Base-by-base conservation (phyloP, 2,797 vertebrate species). In the Cossypha niveicapilla region DNA sequence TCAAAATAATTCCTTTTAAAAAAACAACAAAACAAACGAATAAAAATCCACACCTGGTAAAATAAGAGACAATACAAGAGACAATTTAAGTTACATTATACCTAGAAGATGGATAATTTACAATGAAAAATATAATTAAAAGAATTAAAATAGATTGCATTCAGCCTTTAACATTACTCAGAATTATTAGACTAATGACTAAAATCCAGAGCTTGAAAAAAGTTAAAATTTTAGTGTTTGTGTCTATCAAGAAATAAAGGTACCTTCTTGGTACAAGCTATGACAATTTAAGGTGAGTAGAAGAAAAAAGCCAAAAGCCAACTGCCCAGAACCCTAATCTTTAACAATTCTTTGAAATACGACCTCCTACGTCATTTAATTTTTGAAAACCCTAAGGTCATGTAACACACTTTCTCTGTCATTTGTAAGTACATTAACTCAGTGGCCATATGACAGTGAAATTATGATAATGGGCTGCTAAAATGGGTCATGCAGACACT, bases 391-490 rank as follows among this genome's bases (percentile, higher is more conserved):
- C 98, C 98, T 98, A 96, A 98, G 98, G 98, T 98, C 98, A 97
- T 98, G 98, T 98, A 98, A 98, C 98, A 98, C 97, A 98, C 98
- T 98, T 98, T 98, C 98, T 97, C 98, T 98, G 98, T 98, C 98
- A 98, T 98, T 98, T 98, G 98, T 98, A 98, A 98, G 98, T 98
- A 98, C 98, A 98, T 98, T 98, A 98, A 98, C 97, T 98, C 97
- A 96, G 98, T 97, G 98, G 98, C 98, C 98, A 98, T 89, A 97
- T 87, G 96, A 98, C 98, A 98, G 98, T 97, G 97, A 98, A 98
- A 98, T 98, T 98, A 98, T 98, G 98, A 98, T 98, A 98, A 99
- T 98, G 97, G 98, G 94, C 97, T 98, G 98, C 98, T 98, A 97
- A 98, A 98, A 98, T 98, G 98, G 98, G 98, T 98, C 98, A 98